Conservation (phyloP, 2,113 vertebrate species). For the Chaenogobius annularis region DNA sequence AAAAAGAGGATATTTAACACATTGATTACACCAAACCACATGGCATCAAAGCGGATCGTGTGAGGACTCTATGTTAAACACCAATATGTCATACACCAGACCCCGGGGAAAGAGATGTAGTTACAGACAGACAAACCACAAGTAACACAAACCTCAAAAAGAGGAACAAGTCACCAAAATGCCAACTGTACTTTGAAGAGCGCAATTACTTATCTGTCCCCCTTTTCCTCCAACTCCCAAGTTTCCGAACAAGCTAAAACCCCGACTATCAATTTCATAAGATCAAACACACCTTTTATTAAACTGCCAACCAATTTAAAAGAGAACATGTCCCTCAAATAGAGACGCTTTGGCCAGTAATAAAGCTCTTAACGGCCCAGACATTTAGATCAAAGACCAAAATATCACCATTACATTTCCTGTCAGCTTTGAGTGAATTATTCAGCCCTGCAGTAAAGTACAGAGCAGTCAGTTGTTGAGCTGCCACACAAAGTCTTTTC, state of each 20-base stretch:
- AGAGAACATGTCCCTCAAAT: constrained; percentile 15
- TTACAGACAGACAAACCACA: constrained; percentile 10
- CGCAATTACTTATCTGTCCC: constrained; percentile 9
- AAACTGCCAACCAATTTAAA: neutral
- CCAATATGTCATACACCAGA: constrained; percentile 36
- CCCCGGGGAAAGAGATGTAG: neutral
- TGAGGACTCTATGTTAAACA: constrained; percentile 42
- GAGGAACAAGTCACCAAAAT: constrained; percentile 39
- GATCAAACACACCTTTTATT: neutral
- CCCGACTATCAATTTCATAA: neutral
- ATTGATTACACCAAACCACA: neutral
- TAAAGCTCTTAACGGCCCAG: neutral
- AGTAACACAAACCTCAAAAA: constrained; percentile 39
- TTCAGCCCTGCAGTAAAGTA: constrained; percentile 6
- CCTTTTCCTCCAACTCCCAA: constrained; percentile 8
- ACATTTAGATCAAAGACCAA: neutral
- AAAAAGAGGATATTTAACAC: constrained; percentile 18
- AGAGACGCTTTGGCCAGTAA: neutral
- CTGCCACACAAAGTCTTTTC: constrained; percentile 3
- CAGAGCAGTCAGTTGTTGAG: neutral
- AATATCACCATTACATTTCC: neutral
- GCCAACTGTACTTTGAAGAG: constrained; percentile 38
- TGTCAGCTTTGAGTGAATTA: neutral
- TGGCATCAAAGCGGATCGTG: constrained; percentile 30
- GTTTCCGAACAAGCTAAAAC: constrained; percentile 13